Conservation (phyloP, 1,140 invertebrate genomes). For the Trichonephila clavipes region DNA sequence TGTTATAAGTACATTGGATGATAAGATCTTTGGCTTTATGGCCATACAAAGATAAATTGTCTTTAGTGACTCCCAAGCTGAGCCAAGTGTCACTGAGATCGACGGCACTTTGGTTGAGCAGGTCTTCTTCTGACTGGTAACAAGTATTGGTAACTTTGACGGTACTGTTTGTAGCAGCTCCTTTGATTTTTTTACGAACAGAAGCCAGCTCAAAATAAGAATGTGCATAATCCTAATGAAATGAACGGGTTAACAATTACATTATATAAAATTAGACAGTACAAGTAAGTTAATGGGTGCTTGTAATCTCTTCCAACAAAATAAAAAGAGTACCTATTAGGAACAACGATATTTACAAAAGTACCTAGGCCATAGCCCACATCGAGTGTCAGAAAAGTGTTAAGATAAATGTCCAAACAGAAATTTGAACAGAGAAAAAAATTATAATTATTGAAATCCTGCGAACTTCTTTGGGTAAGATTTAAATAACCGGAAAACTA, state of each 20-base stretch:
- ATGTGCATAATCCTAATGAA: constrained; percentile 21
- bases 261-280: not conserved
- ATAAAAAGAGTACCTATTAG: not conserved
- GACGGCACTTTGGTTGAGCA: constrained; percentile 65
- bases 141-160: not conserved
- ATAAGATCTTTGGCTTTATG: constrained; percentile 77
- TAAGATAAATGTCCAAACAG: too few species aligned
- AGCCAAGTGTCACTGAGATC: constrained; percentile 78
- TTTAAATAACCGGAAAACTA: too few species aligned
- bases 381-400: too few species aligned
- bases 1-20: constrained; percentile 77
- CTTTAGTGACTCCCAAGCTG: constrained; percentile 77
- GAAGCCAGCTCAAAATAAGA: constrained; percentile 48
- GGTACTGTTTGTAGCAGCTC: not conserved
- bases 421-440: too few species aligned
- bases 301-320: not conserved
- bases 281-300: not conserved
- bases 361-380: too few species aligned
- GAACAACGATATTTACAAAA: too few species aligned
- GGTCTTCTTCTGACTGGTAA: constrained; percentile 61
- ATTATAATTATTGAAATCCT: too few species aligned
- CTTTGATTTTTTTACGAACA: not conserved
- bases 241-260: not conserved
- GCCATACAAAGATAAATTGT: constrained; percentile 77
- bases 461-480: too few species aligned